These are phyloP conservation scores for Mamestra configurata DNA, from an alignment of 1,140 invertebrate genomes.

Conservation along the genomic window DNA sequence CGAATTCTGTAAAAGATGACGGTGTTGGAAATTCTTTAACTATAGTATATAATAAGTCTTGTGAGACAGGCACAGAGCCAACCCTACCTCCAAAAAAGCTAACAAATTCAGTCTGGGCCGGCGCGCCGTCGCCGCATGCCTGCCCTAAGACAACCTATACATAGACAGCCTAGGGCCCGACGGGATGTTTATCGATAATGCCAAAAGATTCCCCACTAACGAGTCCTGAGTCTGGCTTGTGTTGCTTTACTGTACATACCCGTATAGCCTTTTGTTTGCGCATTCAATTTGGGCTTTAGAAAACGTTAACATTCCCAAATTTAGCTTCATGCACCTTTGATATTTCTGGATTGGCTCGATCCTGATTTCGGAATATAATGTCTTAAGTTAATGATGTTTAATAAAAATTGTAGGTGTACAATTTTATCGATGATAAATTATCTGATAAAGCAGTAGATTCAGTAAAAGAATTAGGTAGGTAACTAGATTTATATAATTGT, in stretches of 20 bases:
- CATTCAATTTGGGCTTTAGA: conserved; percentile 17
- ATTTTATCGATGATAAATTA: conserved; percentile 1
- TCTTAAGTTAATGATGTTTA: not conserved
- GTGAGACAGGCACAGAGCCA: conserved; percentile 52
- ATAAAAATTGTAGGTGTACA: not conserved
- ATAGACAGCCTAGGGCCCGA: conserved; percentile 73
- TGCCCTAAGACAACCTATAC: conserved; percentile 83
- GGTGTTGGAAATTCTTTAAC: not conserved
- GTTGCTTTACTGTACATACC: conserved; percentile 26
- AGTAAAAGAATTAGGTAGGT: conserved; percentile 6
- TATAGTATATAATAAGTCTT: not conserved
- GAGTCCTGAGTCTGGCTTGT: conserved; percentile 44
- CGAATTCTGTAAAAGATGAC: not conserved
- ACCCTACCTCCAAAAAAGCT: conserved; percentile 78
- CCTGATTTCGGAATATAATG: not conserved
- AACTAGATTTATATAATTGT: conserved; percentile 40
- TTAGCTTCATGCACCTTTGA: conserved; percentile 4
- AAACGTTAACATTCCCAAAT: conserved; percentile 27
- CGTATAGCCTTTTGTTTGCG: conserved; percentile 33
- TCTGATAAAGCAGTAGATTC: conserved; percentile 19
- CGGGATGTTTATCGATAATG: conserved; percentile 64
- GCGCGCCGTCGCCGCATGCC: conserved; percentile 77
- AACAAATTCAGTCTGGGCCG: conserved; percentile 61
- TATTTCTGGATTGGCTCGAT: not conserved
- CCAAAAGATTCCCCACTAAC: conserved; percentile 52